Evolutionary conservation across 2,888 invertebrate genomes (phyloP).

Genomic region (Diarsia dahlii): DNA sequence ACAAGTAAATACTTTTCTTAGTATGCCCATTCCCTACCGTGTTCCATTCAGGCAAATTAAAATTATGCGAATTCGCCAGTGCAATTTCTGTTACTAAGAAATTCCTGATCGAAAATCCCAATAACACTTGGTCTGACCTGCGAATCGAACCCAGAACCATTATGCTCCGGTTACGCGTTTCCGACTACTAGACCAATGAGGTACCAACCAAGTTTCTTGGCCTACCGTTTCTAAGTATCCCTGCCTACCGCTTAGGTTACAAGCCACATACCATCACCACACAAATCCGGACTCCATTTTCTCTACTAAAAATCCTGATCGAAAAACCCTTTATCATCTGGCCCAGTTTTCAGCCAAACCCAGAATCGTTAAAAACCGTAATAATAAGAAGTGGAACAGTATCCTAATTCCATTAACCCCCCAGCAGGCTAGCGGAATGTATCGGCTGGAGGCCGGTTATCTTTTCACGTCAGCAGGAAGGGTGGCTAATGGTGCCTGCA

Average conservation of each 20-base stretch:
- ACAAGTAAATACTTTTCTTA: too few species aligned
- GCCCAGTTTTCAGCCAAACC: not conserved
- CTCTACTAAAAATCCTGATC: too few species aligned
- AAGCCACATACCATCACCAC: too few species aligned
- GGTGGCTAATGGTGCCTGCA: slow-evolving; percentile 56
- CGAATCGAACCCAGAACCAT: not conserved
- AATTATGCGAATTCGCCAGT: too few species aligned
- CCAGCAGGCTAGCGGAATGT: slow-evolving; percentile 22
- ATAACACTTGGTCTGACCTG: not conserved
- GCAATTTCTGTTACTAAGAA: too few species aligned
- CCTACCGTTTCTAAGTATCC: too few species aligned
- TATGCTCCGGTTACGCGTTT: not conserved
- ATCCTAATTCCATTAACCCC: slow-evolving; percentile 28
- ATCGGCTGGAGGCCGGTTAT: slow-evolving; percentile 44
- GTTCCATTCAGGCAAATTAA: too few species aligned
- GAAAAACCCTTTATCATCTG: not conserved
- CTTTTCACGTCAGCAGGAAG: slow-evolving; percentile 45
- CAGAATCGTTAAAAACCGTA: not conserved
- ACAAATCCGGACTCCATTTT: too few species aligned
- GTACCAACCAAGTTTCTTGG: too few species aligned
- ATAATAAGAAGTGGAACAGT: slow-evolving; percentile 19
- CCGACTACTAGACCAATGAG: not conserved
- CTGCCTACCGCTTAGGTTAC: too few species aligned
- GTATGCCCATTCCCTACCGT: too few species aligned
- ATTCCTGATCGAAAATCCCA: too few species aligned